phyloP scores from a whole-genome alignment of 2,888 invertebrate genomes.

The Craniophora ligustri region DNA sequence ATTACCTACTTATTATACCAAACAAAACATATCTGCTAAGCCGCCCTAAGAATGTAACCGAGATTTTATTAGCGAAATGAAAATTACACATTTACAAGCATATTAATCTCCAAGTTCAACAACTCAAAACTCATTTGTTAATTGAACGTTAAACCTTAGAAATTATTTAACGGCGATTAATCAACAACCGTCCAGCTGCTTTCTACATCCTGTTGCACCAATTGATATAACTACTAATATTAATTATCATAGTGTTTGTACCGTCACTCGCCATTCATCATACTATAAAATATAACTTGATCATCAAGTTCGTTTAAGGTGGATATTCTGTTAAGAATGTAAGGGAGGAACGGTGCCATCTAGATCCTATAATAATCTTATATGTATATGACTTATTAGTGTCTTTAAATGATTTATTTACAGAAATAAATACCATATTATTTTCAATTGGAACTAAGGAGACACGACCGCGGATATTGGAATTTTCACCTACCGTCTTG shows the following conservation, averaged over 20 bases:
- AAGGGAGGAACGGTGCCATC: too few relatives aligned
- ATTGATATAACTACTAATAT: slow-evolving; percentile 44
- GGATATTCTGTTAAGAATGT: too few relatives aligned
- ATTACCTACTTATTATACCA: too few relatives aligned
- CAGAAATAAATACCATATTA: too few relatives aligned
- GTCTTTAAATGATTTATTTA: too few relatives aligned
- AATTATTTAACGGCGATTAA: slow-evolving; percentile 40
- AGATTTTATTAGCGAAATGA: background rate
- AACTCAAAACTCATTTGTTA: slow-evolving; percentile 20
- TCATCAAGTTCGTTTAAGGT: slow-evolving; percentile 29
- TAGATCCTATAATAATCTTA: too few relatives aligned
- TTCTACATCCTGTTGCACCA: slow-evolving; percentile 55
- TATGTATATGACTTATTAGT: too few relatives aligned
- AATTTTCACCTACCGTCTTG: too few relatives aligned
- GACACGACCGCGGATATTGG: too few relatives aligned
- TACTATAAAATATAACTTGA: slow-evolving; percentile 31
- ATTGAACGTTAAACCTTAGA: slow-evolving; percentile 24
- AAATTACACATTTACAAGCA: background rate
- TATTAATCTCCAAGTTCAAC: background rate
- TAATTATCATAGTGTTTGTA: slow-evolving; percentile 56
- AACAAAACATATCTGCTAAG: too few relatives aligned
- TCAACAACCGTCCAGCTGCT: slow-evolving; percentile 26
- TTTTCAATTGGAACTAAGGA: too few relatives aligned
- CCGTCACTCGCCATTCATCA: slow-evolving; percentile 47
- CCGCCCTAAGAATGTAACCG: too few relatives aligned